Evolutionary conservation across 2,113 vertebrate species (phyloP).

Genomic region (Dipodomys ordii): DNA sequence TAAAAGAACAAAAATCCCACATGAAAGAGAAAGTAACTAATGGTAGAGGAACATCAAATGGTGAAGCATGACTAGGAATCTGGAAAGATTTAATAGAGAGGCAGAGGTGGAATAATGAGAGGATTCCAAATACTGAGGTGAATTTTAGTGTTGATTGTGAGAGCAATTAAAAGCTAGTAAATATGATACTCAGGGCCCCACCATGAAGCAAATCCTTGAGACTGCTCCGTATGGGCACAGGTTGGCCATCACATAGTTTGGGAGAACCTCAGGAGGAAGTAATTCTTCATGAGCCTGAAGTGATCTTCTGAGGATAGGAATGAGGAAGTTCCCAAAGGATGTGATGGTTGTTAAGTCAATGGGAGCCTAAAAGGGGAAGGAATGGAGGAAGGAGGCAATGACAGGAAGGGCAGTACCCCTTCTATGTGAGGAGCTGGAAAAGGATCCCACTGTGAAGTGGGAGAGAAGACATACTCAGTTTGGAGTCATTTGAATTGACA

Average conservation of each 20-base stretch:
- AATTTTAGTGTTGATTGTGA: background rate
- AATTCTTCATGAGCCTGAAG: background rate
- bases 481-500: background rate
- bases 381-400: background rate
- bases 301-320: background rate
- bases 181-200: background rate
- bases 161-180: background rate
- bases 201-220: background rate
- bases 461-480: background rate
- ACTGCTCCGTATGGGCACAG: background rate
- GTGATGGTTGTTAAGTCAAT: background rate
- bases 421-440: background rate
- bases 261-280: background rate
- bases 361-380: background rate
- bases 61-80: background rate
- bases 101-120: background rate
- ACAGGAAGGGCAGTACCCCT: background rate
- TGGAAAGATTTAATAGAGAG: background rate
- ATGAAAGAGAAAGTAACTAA: background rate
- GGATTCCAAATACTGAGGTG: background rate
- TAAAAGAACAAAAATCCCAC: background rate
- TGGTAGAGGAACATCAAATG: background rate
- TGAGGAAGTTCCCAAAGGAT: background rate
- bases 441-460: background rate
- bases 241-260: background rate